Conservation (phyloP, 2,113 vertebrate genomes). For the Lonchura striata region DNA sequence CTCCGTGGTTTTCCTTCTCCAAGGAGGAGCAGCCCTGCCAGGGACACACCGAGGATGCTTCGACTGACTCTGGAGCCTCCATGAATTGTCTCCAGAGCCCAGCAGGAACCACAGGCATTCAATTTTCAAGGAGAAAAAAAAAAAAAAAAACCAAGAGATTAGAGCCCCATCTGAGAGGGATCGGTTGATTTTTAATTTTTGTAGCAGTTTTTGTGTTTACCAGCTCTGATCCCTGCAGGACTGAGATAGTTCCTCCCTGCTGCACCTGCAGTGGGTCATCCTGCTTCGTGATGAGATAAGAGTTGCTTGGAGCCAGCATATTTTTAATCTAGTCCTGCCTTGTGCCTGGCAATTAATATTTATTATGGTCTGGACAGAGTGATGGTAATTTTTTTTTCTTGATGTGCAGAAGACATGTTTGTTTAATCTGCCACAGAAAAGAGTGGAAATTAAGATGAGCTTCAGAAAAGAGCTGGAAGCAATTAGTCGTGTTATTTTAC, state of each 20-base stretch:
- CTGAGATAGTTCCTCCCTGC: background rate
- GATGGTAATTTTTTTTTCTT: background rate
- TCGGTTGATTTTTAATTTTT: background rate
- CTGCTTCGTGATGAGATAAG: background rate
- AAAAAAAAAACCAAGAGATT: background rate
- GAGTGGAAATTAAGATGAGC: constrained; percentile 51
- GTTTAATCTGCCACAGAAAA: constrained; percentile 49
- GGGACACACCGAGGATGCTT: fast-evolving
- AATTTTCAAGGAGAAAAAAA: background rate
- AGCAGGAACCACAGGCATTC: fast-evolving
- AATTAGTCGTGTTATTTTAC: constrained; percentile 50
- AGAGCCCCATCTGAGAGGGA: background rate
- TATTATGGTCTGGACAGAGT: background rate
- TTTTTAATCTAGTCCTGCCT: constrained; percentile 26
- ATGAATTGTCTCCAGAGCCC: fast-evolving
- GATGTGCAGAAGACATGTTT: constrained; percentile 21
- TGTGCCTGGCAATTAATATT: constrained; percentile 23
- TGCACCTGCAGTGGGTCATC: background rate
- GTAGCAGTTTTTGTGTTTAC: background rate
- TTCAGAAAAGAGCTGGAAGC: constrained; percentile 45
- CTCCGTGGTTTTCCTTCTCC: fast-evolving
- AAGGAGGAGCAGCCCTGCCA: fast-evolving
- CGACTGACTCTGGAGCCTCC: fast-evolving
- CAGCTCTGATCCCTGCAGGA: background rate
- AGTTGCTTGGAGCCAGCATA: background rate